Percentiles rank a stretch among this genome's conserved stretches.
These are phyloP conservation scores for Latrodectus elegans DNA, from an alignment of 2,888 invertebrate species.

Conservation along the genomic window DNA sequence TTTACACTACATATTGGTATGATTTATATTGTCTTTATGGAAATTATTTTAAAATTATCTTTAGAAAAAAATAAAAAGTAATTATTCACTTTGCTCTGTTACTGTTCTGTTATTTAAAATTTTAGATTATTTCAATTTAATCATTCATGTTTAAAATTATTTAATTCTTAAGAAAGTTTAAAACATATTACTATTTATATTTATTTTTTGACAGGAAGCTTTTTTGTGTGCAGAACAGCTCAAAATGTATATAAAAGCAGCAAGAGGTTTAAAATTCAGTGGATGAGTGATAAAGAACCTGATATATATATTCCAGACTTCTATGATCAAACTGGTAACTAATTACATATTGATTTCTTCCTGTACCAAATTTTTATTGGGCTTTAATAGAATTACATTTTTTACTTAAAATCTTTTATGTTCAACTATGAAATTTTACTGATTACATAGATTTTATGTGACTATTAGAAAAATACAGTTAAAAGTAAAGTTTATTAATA, in stretches of 20 bases:
- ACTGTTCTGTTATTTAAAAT: background rate
- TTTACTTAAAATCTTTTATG: too few species aligned
- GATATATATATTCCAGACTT: conserved; percentile 89
- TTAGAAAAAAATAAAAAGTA: background rate
- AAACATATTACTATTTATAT: background rate
- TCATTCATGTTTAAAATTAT: background rate
- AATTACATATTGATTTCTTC: background rate
- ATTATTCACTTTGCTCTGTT: background rate
- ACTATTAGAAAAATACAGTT: too few species aligned
- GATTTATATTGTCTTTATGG: too few species aligned
- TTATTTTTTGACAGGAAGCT: conserved; percentile 72
- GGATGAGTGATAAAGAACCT: conserved; percentile 79
- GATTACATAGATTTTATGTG: too few species aligned
- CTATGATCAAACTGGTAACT: conserved; percentile 87
- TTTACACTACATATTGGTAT: too few species aligned
- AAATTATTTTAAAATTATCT: background rate
- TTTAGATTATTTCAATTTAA: background rate
- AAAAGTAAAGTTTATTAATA: too few species aligned
- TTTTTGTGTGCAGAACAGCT: conserved; percentile 86
- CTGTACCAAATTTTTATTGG: too few species aligned
- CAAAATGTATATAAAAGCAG: conserved; percentile 92
- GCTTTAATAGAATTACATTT: too few species aligned
- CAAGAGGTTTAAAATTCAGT: conserved; percentile 89
- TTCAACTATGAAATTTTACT: too few species aligned
- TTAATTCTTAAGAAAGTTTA: too few species aligned